Evolutionary conservation across 2,888 invertebrate species (phyloP).

Genomic region (Synergus laeviventris): DNA sequence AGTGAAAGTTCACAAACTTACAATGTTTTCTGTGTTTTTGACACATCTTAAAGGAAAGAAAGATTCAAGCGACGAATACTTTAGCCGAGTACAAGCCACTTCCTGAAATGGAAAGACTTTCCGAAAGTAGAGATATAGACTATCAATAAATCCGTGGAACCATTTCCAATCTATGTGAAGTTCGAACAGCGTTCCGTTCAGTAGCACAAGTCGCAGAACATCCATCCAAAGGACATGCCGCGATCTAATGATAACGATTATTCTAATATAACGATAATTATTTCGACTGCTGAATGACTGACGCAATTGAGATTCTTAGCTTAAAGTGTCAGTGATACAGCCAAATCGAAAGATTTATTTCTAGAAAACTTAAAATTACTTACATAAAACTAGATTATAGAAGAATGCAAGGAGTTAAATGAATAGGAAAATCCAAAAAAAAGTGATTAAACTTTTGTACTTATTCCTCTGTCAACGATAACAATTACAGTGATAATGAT

Average conservation of each 20-base stretch:
- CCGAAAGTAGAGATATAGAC: constrained; percentile 39
- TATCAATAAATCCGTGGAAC: constrained; percentile 38
- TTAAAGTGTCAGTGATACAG: background rate
- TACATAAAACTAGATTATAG: constrained; percentile 35
- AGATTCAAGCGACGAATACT: background rate
- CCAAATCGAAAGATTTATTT: constrained; percentile 46
- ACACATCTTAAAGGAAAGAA: background rate
- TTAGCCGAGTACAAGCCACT: constrained; percentile 37
- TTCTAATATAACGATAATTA: constrained; percentile 29
- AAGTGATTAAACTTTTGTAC: constrained; percentile 63
- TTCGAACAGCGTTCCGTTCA: constrained; percentile 40
- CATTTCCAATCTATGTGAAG: constrained; percentile 31
- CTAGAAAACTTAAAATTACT: constrained; percentile 37
- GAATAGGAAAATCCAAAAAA: constrained; percentile 45
- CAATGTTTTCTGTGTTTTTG: background rate
- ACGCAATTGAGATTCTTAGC: background rate
- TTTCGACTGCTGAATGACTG: constrained; percentile 17
- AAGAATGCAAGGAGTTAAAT: constrained; percentile 38
- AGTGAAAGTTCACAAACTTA: constrained; percentile 11
- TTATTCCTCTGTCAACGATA: constrained; percentile 59
- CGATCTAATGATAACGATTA: constrained; percentile 38
- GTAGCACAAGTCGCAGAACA: constrained; percentile 42
- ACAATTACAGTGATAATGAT: constrained; percentile 46
- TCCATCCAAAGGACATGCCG: constrained; percentile 48
- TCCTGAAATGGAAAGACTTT: constrained; percentile 37